Base-by-base conservation (phyloP, 1,140 invertebrate genomes). In the Bombus pyrosoma region DNA sequence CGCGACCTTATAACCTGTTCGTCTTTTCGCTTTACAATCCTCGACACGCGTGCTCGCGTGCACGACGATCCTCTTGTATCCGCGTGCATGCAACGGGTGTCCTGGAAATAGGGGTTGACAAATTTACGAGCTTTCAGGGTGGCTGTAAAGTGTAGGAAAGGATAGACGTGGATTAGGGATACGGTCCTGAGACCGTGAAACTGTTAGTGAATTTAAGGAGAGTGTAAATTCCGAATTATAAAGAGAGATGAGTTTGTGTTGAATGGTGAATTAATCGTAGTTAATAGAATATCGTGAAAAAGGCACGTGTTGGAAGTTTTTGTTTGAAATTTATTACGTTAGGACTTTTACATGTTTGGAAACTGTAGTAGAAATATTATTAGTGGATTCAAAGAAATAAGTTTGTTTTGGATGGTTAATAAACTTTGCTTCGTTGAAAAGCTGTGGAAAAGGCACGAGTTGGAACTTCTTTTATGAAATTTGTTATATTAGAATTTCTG, bases 21-120 rank as follows among this genome's bases (percentile, higher is more conserved):
- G 43, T 73, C 80, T 73, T 73, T 81, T 81, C 37, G 18, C 41
- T 57, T 73, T 81, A 43, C 39, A 62, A 73, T 73, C 34, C 32
- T 37, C 13, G 41, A 69, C 47, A 41, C 78, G 37, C 75, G 75
- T 41, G 47, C 18, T 53, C 47, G 18, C 47, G n/a, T 22, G 3
- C 25, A 6, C 32, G 8, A 68, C 68, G 10, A 37, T 39, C 9
- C 37, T 39, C 32, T 10, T 18, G 12, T 13, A 10, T 8, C 32
- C 32, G 15, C 32, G 68, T 69, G 68, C 22, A 69, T 69, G 18
- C 28, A n/a, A 28, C 34, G 34, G 34, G 41, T 73, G 41, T 32
- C n/a, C n/a, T 28, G 25, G 25, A 25, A 77, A 47, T 22, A n/a
- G 15, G 0, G 15, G 28, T 13, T 39, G 39, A 73, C 22, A 71